phyloP scores from a whole-genome alignment of 2,888 invertebrate genomes.

The Coelogynopora nodosa region DNA sequence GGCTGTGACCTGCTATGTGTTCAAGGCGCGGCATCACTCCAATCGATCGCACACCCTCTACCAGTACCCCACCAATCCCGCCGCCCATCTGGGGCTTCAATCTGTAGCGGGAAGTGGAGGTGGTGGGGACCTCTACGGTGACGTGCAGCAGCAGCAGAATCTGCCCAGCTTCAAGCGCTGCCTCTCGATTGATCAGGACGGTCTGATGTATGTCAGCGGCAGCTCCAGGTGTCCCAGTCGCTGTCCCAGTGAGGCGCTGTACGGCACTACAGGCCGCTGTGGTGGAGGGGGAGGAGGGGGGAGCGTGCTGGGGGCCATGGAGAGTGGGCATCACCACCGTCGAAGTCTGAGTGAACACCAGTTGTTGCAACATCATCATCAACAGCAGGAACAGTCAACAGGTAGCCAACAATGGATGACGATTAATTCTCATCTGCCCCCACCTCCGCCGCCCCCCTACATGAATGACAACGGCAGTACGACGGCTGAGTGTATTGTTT shows the following conservation, averaged over 20 bases:
- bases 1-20: neutral
- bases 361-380: neutral
- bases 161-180: slow-evolving; percentile 13
- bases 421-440: neutral
- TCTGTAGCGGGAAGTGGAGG: neutral
- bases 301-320: neutral
- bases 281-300: neutral
- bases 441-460: neutral
- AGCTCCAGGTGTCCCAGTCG: neutral
- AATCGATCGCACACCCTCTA: neutral
- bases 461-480: neutral
- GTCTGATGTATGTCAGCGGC: neutral
- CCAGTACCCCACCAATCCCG: neutral
- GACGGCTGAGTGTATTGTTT: neutral
- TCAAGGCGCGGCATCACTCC: neutral
- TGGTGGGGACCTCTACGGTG: no score
- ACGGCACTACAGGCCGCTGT: neutral
- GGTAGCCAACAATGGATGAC: no score
- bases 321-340: neutral
- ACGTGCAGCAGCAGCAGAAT: no score
- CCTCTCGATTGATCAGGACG: neutral
- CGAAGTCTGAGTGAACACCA: no score
- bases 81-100: neutral
- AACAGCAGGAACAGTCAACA: neutral
- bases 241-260: neutral